Conservation (phyloP, 2,888 invertebrate species). For the Synergus itoensis region DNA sequence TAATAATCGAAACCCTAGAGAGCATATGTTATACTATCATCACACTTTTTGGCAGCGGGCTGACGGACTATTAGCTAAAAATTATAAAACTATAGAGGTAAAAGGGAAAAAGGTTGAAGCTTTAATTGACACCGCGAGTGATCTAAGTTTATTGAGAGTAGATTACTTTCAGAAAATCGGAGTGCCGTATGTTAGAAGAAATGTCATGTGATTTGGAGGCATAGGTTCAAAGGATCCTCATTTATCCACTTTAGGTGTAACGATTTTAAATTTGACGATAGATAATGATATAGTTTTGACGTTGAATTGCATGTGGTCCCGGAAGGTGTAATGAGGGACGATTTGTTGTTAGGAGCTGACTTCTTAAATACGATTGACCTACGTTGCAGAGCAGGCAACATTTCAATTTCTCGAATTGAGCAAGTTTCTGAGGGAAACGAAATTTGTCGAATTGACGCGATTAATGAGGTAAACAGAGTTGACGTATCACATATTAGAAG, state of each 20-base stretch:
- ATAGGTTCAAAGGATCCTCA: conserved; percentile 38
- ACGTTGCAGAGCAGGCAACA: conserved; percentile 24
- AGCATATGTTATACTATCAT: too few species aligned
- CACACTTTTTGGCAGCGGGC: too few species aligned
- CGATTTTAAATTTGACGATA: conserved; percentile 42
- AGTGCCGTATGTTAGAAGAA: conserved; percentile 30
- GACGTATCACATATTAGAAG: too few species aligned
- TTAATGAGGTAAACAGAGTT: too few species aligned
- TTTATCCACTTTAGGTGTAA: conserved; percentile 42
- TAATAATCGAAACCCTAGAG: too few species aligned
- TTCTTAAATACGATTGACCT: conserved; percentile 45
- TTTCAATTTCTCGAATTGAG: conserved; percentile 36
- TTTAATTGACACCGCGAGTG: too few species aligned
- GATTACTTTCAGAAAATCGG: conserved; percentile 43
- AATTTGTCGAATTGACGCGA: conserved; percentile 22
- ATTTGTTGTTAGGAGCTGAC: conserved; percentile 48
- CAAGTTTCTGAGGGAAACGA: conserved; percentile 22
- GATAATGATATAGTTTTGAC: conserved; percentile 37
- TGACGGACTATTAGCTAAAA: too few species aligned
- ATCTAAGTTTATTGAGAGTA: conserved; percentile 45
- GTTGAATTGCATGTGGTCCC: conserved; percentile 49
- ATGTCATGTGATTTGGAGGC: conserved; percentile 46
- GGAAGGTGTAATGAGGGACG: conserved; percentile 39
- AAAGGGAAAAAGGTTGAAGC: too few species aligned
- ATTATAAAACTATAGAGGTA: too few species aligned